phyloP scores from a whole-genome alignment of 2,797 vertebrate genomes.

The Phrynocephalus guinanensis region DNA sequence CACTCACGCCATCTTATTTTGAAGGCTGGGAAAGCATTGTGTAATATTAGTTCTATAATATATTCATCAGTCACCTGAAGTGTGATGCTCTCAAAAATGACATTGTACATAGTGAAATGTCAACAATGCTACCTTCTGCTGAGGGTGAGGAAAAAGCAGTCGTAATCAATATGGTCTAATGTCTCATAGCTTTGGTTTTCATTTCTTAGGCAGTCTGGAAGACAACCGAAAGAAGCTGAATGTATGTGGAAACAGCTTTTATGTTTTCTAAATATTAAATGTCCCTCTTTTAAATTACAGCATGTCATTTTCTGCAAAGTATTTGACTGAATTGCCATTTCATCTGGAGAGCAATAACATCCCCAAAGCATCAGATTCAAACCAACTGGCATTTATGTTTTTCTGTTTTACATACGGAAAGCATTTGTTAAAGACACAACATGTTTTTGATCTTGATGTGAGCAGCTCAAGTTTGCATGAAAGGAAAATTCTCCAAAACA shows the following conservation, averaged over 20 bases:
- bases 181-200: neutral
- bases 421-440: constrained; percentile 28
- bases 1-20: neutral
- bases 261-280: constrained; percentile 30
- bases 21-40: neutral
- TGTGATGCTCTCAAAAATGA: rapidly evolving
- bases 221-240: neutral
- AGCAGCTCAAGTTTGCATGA: constrained; percentile 36
- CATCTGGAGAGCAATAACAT: constrained; percentile 14
- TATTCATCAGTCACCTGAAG: neutral
- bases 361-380: constrained; percentile 39
- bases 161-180: constrained; percentile 15
- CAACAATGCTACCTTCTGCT: neutral
- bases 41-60: constrained; percentile 32
- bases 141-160: neutral
- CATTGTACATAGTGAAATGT: neutral
- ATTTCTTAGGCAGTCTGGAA: constrained; percentile 26
- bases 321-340: constrained; percentile 7
- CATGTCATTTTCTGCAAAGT: constrained; percentile 14
- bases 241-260: neutral
- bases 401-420: constrained; percentile 34
- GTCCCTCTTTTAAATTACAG: constrained; percentile 43
- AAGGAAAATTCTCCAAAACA: constrained; percentile 22
- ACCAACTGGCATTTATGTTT: constrained; percentile 16
- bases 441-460: constrained; percentile 22